A percentile compares a stretch with the other conserved stretches of the same genome.
Evolutionary conservation across 2,113 vertebrate species (phyloP).

Genomic region (Gymnogyps californianus): DNA sequence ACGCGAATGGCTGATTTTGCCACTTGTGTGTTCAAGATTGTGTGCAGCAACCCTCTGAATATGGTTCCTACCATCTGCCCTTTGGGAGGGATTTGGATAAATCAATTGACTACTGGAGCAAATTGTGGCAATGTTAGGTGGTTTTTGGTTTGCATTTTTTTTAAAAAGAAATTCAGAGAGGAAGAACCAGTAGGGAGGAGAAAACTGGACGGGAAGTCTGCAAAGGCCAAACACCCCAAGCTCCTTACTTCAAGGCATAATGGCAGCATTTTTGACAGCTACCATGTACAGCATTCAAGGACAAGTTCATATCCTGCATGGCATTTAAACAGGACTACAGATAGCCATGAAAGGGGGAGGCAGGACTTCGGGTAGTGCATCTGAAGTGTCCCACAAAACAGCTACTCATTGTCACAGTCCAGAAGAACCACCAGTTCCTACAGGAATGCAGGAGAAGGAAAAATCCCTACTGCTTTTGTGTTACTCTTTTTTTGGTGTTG

Average conservation of each 20-base stretch:
- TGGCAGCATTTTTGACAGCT: not conserved
- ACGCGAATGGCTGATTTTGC: not conserved
- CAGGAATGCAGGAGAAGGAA: fast-evolving
- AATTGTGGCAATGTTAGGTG: not conserved
- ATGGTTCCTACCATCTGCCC: not conserved
- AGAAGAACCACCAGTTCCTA: not conserved
- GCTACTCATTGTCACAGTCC: not conserved
- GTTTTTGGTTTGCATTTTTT: fast-evolving
- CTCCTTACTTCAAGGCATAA: not conserved
- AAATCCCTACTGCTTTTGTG: not conserved
- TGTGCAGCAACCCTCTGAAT: not conserved
- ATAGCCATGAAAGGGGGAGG: not conserved
- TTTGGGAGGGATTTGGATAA: not conserved
- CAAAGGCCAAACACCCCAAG: not conserved
- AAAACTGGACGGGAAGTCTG: not conserved
- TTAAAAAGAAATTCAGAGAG: not conserved
- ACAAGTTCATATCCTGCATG: not conserved
- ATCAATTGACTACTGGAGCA: not conserved
- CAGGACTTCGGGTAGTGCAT: not conserved
- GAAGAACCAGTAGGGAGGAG: not conserved
- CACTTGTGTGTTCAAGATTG: not conserved
- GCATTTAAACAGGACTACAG: not conserved
- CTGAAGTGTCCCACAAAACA: not conserved
- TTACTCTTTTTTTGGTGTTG: not conserved
- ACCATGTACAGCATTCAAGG: fast-evolving